Percentiles rank a stretch among this genome's conserved stretches.
phyloP scores from a whole-genome alignment of 2,888 invertebrate species.

The Tanytarsus gracilentus region DNA sequence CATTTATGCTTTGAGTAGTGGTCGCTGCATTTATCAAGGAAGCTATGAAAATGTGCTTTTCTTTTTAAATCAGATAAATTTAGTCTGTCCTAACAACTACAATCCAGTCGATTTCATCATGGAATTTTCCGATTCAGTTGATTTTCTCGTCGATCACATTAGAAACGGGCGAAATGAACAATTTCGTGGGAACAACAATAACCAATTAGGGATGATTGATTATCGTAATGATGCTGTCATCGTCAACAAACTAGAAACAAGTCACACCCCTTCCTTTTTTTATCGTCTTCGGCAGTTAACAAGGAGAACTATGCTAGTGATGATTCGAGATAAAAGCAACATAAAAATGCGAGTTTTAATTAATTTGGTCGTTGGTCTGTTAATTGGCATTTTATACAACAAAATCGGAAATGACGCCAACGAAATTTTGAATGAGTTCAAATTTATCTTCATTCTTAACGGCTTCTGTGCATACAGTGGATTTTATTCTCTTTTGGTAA shows the following conservation, averaged over 20 bases:
- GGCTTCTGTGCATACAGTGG: not conserved
- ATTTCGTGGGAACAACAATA: no score
- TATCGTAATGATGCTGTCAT: no score
- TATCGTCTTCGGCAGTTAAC: not conserved
- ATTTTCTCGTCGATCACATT: no score
- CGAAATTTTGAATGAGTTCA: conserved; percentile 1
- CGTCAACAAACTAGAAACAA: no score
- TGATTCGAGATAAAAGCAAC: not conserved
- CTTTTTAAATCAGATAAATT: conserved; percentile 59
- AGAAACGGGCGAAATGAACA: no score
- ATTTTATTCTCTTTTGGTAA: not conserved
- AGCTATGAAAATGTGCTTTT: conserved; percentile 64
- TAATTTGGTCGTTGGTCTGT: not conserved
- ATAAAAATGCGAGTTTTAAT: not conserved
- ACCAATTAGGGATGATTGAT: no score
- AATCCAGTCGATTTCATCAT: conserved; percentile 78
- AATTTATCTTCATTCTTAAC: not conserved
- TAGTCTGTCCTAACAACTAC: conserved; percentile 78
- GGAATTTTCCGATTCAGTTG: no score
- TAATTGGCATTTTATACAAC: not conserved
- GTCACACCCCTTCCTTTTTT: not conserved
- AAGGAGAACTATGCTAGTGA: not conserved
- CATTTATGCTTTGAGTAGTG: conserved; percentile 71
- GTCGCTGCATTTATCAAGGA: conserved; percentile 72
- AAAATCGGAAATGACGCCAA: not conserved